Percentiles rank a stretch among this genome's conserved stretches.
Evolutionary conservation across 2,888 invertebrate genomes (phyloP).

Genomic region (Pristionchus maxplancki): DNA sequence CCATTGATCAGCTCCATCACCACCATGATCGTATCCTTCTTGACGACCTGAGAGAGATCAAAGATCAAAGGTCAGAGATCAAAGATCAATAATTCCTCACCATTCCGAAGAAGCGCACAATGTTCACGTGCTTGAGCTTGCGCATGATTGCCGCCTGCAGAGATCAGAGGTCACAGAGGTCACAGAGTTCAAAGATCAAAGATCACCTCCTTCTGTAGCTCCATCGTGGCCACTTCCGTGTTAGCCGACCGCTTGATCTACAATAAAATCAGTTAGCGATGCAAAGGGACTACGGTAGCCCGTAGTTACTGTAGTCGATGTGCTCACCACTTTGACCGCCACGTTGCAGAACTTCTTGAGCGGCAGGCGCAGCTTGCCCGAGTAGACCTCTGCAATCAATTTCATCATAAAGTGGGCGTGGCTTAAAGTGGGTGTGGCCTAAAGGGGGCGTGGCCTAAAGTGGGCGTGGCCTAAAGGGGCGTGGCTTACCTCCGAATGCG

Average conservation of each 20-base stretch:
- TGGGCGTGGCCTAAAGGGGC: background rate
- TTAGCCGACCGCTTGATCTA: constrained; percentile 35
- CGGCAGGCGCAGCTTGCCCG: constrained; percentile 40
- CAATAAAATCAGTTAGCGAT: background rate
- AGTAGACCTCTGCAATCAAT: constrained; percentile 25
- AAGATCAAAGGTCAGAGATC: constrained; percentile 24
- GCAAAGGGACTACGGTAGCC: background rate
- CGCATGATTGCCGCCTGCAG: constrained; percentile 35
- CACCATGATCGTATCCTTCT: constrained; percentile 26
- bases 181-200: background rate
- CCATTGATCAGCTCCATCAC: constrained; percentile 49
- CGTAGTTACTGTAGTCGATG: background rate
- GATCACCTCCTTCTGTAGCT: constrained; percentile 23
- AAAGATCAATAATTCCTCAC: background rate
- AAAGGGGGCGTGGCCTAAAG: background rate
- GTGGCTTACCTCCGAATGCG: constrained; percentile 32
- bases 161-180: background rate
- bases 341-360: constrained; percentile 35
- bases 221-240: constrained; percentile 25
- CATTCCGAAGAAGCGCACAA: constrained; percentile 50
- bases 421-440: background rate
- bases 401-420: background rate
- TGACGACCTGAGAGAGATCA: constrained; percentile 39
- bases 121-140: constrained; percentile 48
- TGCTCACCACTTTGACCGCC: constrained; percentile 46